A percentile compares a stretch with the other conserved stretches of the same genome.
Evolutionary conservation across 2,113 vertebrate genomes (phyloP).

Genomic region (Ciconia stormi): DNA sequence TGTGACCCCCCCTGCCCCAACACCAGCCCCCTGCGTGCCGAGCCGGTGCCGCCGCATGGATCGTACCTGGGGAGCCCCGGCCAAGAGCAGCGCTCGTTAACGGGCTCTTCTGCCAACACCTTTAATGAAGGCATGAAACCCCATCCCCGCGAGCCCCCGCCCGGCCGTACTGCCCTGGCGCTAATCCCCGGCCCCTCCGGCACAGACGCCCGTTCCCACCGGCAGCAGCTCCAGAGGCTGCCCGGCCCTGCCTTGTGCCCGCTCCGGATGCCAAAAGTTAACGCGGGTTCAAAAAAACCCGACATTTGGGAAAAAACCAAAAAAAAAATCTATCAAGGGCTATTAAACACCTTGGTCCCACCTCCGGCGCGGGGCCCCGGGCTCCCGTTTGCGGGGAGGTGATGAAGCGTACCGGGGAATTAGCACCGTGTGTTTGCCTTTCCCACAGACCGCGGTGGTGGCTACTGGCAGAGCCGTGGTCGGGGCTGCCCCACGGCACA

Average conservation of each 20-base stretch:
- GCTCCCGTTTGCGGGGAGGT: background rate
- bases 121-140: background rate
- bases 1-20: background rate
- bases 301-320: no score
- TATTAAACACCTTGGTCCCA: background rate
- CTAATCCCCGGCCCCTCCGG: background rate
- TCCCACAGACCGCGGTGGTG: background rate
- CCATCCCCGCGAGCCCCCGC: background rate
- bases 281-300: no score
- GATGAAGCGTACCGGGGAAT: background rate
- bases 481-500: background rate
- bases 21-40: background rate
- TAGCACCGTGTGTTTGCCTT: accelerated
- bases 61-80: background rate
- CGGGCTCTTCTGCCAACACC: background rate
- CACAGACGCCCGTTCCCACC: background rate
- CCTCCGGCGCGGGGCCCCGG: background rate
- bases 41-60: background rate
- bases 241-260: background rate
- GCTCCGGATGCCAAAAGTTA: background rate
- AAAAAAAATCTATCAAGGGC: background rate
- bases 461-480: background rate
- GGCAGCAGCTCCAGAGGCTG: background rate
- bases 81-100: background rate
- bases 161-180: background rate